phyloP scores from a whole-genome alignment of 2,113 vertebrate species.

The Irena cyanogastra region DNA sequence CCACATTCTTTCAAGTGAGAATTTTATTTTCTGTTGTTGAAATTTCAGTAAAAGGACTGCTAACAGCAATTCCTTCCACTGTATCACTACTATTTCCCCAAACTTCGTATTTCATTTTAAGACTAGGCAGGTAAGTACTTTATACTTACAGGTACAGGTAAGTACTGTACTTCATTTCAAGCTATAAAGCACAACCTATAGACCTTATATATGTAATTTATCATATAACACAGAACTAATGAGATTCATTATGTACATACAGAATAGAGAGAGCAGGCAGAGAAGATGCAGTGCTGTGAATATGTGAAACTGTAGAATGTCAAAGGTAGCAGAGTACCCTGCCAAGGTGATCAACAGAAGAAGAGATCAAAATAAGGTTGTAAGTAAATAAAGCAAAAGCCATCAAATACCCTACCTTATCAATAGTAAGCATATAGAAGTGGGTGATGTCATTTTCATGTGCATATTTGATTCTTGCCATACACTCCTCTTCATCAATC shows the following conservation, averaged over 20 bases:
- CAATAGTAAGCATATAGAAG: conserved; percentile 99
- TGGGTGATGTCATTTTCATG: conserved; percentile 95
- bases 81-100: background rate
- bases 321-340: background rate
- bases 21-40: background rate
- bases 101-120: background rate
- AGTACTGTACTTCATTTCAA: background rate
- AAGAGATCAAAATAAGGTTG: background rate
- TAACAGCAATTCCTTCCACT: background rate
- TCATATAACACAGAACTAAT: background rate
- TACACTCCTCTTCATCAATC: conserved; percentile 96
- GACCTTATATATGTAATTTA: background rate
- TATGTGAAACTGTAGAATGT: background rate
- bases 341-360: background rate
- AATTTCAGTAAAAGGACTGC: background rate
- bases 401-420: conserved; percentile 81
- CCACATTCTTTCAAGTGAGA: background rate
- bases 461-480: conserved; percentile 87
- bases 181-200: background rate
- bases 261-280: background rate
- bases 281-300: background rate
- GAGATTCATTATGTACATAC: background rate
- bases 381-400: background rate
- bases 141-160: background rate
- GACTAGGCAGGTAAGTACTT: background rate